Evolutionary conservation across 2,797 vertebrate genomes (phyloP).

Genomic region (Ctenosaura bakeri): DNA sequence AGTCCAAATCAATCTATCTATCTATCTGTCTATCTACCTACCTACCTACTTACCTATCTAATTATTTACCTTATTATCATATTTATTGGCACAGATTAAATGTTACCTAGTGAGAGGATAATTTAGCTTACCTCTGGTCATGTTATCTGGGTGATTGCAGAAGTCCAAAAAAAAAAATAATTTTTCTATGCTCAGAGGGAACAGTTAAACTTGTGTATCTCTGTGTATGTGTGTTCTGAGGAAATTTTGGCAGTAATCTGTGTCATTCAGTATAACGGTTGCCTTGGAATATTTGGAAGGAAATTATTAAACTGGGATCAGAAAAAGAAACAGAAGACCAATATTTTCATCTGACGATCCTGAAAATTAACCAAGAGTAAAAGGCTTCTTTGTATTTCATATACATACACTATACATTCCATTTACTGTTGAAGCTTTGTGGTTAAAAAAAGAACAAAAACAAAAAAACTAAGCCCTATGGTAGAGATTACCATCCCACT

Average conservation of each 20-base stretch:
- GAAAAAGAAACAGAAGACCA: slow-evolving; percentile 62
- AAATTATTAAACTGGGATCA: slow-evolving; percentile 66
- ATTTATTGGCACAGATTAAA: slow-evolving; percentile 66
- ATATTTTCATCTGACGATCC: slow-evolving; percentile 55
- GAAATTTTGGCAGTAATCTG: slow-evolving; percentile 71
- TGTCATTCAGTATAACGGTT: slow-evolving; percentile 67
- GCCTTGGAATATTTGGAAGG: slow-evolving; percentile 73
- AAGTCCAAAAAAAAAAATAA: no score
- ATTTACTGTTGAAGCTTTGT: slow-evolving; percentile 26
- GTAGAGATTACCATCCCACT: slow-evolving; percentile 30
- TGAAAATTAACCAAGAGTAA: slow-evolving; percentile 59
- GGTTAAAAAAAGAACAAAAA: slow-evolving; percentile 11
- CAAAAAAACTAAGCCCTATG: not conserved
- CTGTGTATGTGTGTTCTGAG: slow-evolving; percentile 65
- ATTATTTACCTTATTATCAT: slow-evolving; percentile 56
- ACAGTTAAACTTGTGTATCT: slow-evolving; percentile 62
- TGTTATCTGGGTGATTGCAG: no score
- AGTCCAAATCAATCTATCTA: not conserved
- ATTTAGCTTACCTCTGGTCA: slow-evolving; percentile 62
- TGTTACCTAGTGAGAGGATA: slow-evolving; percentile 65
- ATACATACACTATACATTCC: slow-evolving; percentile 13
- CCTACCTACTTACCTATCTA: no score
- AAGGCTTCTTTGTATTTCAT: slow-evolving; percentile 6
- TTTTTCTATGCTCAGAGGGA: slow-evolving; percentile 45
- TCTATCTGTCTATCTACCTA: slow-evolving; percentile 6